Conservation (phyloP, 2,113 vertebrate species). For the Serilophus lunatus region DNA sequence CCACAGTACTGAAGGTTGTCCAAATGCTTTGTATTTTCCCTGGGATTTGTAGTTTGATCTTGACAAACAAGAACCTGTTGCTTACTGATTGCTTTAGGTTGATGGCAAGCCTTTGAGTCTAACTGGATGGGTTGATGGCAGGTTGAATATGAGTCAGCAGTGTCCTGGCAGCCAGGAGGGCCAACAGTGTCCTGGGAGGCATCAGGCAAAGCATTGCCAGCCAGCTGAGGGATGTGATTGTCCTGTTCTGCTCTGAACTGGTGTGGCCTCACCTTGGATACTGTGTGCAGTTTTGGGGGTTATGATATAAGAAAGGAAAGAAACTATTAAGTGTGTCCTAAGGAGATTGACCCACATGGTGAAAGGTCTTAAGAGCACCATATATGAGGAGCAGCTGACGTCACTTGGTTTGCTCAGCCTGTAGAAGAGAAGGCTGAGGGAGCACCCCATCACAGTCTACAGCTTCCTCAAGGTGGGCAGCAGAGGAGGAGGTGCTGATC, state of each 20-base stretch:
- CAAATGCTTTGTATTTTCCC: not conserved
- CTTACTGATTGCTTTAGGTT: not conserved
- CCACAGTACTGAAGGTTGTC: not conserved
- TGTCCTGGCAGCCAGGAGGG: not conserved
- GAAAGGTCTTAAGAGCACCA: not conserved
- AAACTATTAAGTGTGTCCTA: not conserved
- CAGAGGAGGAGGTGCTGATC: accelerated
- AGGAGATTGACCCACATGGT: not conserved
- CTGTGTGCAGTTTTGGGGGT: accelerated
- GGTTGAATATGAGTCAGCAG: not conserved
- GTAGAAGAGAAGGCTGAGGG: not conserved
- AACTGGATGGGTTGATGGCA: not conserved
- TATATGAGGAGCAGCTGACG: accelerated
- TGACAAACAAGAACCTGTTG: not conserved
- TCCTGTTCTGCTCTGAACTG: not conserved
- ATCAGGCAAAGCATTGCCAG: not conserved
- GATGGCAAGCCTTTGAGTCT: not conserved
- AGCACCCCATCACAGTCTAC: not conserved
- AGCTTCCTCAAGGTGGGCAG: not conserved
- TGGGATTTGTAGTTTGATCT: not conserved
- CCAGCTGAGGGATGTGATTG: accelerated
- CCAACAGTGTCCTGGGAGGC: accelerated
- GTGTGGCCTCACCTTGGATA: accelerated
- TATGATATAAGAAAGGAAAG: not conserved
- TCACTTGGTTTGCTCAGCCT: not conserved